These are phyloP conservation scores for Microhierax caerulescens DNA, from an alignment of 2,797 vertebrate genomes.

Conservation along the genomic window DNA sequence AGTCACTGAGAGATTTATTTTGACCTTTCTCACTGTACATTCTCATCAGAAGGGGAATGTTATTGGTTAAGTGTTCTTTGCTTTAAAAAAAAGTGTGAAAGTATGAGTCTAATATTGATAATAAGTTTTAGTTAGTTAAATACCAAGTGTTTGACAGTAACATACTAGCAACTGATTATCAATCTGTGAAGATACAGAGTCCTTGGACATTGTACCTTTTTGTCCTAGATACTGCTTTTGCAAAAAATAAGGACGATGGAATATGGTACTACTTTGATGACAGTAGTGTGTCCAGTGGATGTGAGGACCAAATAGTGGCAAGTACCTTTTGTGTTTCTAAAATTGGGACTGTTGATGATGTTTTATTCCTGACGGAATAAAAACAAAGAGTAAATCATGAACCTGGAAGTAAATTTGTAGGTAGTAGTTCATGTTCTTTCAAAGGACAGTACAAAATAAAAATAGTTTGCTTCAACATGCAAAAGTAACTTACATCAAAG, in stretches of 20 bases:
- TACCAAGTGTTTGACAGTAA: background rate
- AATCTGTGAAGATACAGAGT: background rate
- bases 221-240: conserved; percentile 91
- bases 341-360: background rate
- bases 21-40: background rate
- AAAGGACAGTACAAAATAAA: background rate
- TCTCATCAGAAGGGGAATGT: background rate
- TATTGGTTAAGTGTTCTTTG: background rate
- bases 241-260: conserved; percentile 93
- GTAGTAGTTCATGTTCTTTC: background rate
- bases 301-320: conserved; percentile 96
- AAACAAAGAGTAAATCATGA: background rate
- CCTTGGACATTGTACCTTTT: background rate
- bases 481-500: background rate
- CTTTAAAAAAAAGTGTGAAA: background rate
- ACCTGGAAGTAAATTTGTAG: background rate
- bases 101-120: background rate
- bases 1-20: background rate
- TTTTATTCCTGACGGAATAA: background rate
- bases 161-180: background rate
- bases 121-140: background rate
- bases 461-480: background rate
- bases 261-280: conserved; percentile 99
- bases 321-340: conserved; percentile 70
- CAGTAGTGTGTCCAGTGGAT: conserved; percentile 92